Evolutionary conservation across 2,888 invertebrate species (phyloP).

Genomic region (Pollenia griseotomentosa): DNA sequence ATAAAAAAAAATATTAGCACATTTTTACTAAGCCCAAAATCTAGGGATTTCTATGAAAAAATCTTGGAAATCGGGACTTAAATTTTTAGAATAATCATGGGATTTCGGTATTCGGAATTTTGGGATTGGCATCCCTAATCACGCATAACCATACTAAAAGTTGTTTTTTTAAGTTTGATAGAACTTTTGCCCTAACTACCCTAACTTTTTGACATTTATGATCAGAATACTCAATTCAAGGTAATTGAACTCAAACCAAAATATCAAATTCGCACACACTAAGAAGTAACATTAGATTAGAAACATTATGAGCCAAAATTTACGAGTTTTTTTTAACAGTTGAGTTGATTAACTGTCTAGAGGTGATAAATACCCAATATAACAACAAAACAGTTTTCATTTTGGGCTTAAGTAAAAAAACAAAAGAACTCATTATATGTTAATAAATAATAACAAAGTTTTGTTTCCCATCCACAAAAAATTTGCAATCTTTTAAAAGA

Average conservation of each 20-base stretch:
- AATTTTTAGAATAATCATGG: too few relatives aligned
- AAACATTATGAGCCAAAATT: neutral
- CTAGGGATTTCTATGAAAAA: too few relatives aligned
- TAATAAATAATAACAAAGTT: constrained; percentile 44
- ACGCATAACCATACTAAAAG: too few relatives aligned
- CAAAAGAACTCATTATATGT: neutral
- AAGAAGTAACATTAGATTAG: constrained; percentile 2
- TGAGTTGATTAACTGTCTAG: constrained; percentile 13
- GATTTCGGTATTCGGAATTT: too few relatives aligned
- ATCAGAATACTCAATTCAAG: neutral
- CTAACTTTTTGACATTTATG: too few relatives aligned
- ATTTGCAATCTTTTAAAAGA: constrained; percentile 18
- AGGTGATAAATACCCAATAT: neutral
- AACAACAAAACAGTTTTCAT: constrained; percentile 1
- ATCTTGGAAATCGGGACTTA: too few relatives aligned
- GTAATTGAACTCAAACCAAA: constrained; percentile 1
- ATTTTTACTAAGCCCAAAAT: too few relatives aligned
- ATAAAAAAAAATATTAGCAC: too few relatives aligned
- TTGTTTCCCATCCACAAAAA: constrained; percentile 24
- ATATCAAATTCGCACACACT: neutral
- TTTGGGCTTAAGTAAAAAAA: constrained; percentile 4
- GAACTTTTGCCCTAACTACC: too few relatives aligned
- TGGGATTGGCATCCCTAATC: too few relatives aligned
- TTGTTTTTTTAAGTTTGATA: too few relatives aligned
- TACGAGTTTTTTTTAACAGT: constrained; percentile 18